Base-by-base conservation (phyloP, 2,888 invertebrate genomes). In the Gymnosoma rotundatum region DNA sequence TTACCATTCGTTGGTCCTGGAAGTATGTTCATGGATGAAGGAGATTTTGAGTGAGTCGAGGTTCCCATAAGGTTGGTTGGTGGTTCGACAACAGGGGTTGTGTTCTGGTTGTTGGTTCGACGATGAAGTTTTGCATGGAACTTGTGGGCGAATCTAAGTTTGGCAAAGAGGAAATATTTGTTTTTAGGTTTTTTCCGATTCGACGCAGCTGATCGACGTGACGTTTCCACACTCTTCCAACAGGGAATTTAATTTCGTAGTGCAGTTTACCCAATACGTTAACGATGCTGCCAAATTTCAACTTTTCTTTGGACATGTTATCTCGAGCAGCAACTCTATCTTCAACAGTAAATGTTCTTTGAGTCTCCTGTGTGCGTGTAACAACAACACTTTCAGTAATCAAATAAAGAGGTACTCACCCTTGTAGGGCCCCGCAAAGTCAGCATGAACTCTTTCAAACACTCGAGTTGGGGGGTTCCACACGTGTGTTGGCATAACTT, bases 361-460 rank as follows among this genome's bases (percentile, higher is more conserved):
- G 32, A 10, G 2, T 58, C 36, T 52, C 60, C 32, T 60, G 25
- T 6, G 32, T 60, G 9, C 7, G 0, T 36, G n/a, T 7, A 5
- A 8, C 5, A 18, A 5, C 12, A 25, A 36, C n/a, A 8, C 58
- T 12, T 48, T 48, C 36, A 6, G 9, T 67, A 6, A 82, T 69
- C 18, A 45, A 61, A 83, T 67, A 56, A 73, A 54, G 16, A 54
- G 25, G 18, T 73, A 54, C 38, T 63, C 20, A 7, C 48, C 76
- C 32, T n/a, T 61, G n/a, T 70, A 83, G 6, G 32, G 45, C 7
- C 54, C 67, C 9, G 78, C 70, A 48, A 82, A 86, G 42, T 88
- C 87, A 12, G 78, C 78, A 63, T 87, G 87, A 5, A 88, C 83
- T 66, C 88, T 83, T 72, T 87, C 75, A 67, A 86, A 88, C 0